phyloP scores from a whole-genome alignment of 2,888 invertebrate species.

The Plebejus melissa region DNA sequence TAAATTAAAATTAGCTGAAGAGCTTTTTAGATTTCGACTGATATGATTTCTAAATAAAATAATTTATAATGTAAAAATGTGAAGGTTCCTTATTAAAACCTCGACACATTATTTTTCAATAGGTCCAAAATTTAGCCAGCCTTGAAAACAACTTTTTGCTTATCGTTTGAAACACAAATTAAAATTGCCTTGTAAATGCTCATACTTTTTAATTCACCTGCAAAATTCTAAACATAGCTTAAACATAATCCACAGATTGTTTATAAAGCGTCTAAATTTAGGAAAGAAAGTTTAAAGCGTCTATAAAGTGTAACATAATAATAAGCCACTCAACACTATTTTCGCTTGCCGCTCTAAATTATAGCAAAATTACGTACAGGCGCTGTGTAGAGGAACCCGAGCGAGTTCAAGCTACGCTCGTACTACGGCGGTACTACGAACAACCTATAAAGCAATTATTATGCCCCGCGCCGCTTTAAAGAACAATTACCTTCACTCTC shows the following conservation, averaged over 20 bases:
- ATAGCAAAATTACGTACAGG: not conserved
- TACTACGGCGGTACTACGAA: not conserved
- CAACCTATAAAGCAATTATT: slow-evolving; percentile 27
- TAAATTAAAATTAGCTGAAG: not conserved
- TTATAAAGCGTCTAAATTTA: not conserved
- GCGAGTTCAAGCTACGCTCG: not conserved
- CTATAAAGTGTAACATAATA: not conserved
- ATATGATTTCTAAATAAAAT: no score
- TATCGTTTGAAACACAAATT: no score
- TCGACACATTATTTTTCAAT: no score
- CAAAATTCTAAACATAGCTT: not conserved
- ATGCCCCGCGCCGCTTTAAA: slow-evolving; percentile 22
- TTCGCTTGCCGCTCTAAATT: not conserved
- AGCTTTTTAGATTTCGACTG: no score
- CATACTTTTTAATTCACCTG: not conserved
- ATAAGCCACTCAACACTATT: slow-evolving; percentile 3
- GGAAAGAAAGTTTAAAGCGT: not conserved
- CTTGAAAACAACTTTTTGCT: no score
- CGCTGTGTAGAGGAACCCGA: not conserved
- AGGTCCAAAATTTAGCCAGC: no score
- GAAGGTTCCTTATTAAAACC: no score
- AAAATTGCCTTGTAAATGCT: no score
- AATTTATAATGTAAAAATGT: no score
- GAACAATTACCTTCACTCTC: slow-evolving; percentile 24
- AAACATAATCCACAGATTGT: no score